Percentiles rank a stretch among this genome's conserved stretches.
Conservation (phyloP, 1,140 invertebrate genomes). For the Venturia canescens region DNA sequence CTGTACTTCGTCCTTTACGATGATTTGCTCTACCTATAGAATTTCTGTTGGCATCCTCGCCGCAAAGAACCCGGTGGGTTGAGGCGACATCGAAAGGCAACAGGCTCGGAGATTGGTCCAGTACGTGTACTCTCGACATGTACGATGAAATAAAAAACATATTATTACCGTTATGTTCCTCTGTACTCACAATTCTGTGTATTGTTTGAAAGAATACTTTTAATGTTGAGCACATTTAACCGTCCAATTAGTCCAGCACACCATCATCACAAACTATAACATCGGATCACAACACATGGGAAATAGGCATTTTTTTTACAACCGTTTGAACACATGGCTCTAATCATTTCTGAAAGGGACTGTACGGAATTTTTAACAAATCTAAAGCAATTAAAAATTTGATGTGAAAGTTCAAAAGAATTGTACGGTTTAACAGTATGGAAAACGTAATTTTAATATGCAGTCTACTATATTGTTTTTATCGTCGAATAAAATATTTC, state of each 20-base stretch:
- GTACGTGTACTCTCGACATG: not conserved
- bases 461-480: not conserved
- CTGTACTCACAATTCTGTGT: not conserved
- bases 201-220: not conserved
- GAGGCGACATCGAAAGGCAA: not conserved
- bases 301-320: not conserved
- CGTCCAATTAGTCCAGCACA: not conserved
- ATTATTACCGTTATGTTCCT: not conserved
- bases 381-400: too few relatives aligned
- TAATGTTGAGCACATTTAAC: not conserved
- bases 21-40: not conserved
- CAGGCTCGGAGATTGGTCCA: not conserved
- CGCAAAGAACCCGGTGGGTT: not conserved
- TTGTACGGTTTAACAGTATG: too few relatives aligned
- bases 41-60: not conserved
- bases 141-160: not conserved
- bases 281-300: not conserved
- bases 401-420: too few relatives aligned
- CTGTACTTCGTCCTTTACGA: constrained; percentile 2
- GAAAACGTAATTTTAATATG: too few relatives aligned
- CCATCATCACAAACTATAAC: not conserved
- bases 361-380: too few relatives aligned
- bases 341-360: too few relatives aligned
- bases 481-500: not conserved
- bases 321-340: too few relatives aligned